Base-by-base conservation (phyloP, 2,113 vertebrate species). In the Cebus imitator region DNA sequence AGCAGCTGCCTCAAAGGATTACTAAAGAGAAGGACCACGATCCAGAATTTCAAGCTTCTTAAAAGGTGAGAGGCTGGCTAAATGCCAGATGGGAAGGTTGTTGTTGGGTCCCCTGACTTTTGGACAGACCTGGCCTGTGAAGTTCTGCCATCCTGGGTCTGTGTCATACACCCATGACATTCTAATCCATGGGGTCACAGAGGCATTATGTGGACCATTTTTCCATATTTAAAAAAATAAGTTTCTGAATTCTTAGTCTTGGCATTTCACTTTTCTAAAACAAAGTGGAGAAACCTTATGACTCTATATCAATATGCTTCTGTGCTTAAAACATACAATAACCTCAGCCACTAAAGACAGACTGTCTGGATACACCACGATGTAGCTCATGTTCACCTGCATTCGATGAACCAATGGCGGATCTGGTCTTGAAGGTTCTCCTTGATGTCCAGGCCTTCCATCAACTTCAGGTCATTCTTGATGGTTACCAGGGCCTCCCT, bases 361-460 rank as follows among this genome's bases (percentile, higher is more conserved):
- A 2, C 6, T 0, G 16, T 1, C 40, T 1, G 45, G 64, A 3
- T 0, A 12, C 8, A 4, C 2, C 4, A 2, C 18, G 0, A 5
- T 0, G 13, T 20, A 0, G 0, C 61, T 6, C 25, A 0, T 0
- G 0, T 96, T 98, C 90, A 99, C 99, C 99, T 97, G 98, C 99
- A 99, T 68, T 99, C 99, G 0, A 99, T 98, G 98, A 99, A 99
- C 98, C 99, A 99, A 94, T 98, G 99, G 12, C 99, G 96, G n/a
- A 99, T 99, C 98, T 99, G 98, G 16, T 99, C 98, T 90, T 98
- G 98, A 5, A 99, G 98, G 0, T 93, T 98, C 93, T 99, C 98
- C 96, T 97, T 98, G 91, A 99, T 99, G 96, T 98, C 90, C 0
- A 96, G 48, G 0, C 98, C 99, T 37, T 99, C 99, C 0, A 78